Conservation (phyloP, 2,113 vertebrate species). For the Calidris pygmaea region DNA sequence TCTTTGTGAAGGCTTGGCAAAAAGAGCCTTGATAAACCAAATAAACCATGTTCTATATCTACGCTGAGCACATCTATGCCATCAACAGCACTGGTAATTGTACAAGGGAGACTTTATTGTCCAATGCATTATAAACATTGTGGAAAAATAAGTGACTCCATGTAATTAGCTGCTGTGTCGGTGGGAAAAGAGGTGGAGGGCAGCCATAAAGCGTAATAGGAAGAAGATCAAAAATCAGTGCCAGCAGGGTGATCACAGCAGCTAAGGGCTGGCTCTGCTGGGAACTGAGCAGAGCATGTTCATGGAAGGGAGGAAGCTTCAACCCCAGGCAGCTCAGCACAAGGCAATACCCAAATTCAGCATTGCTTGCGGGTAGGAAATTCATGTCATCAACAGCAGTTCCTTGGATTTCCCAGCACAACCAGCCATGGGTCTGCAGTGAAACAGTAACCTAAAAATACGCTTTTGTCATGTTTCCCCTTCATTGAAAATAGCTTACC, state of each 20-base stretch:
- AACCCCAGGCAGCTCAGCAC: background rate
- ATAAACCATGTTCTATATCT: background rate
- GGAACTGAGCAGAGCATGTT: background rate
- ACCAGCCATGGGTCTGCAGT: background rate
- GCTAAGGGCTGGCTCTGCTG: background rate
- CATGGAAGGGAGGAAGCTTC: background rate
- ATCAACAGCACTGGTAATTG: background rate
- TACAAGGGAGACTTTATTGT: background rate
- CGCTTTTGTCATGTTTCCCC: background rate
- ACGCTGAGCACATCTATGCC: background rate
- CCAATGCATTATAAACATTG: background rate
- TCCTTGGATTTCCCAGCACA: background rate
- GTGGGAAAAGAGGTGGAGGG: background rate
- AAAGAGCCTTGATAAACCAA: background rate
- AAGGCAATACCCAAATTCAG: background rate
- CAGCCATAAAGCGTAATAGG: background rate
- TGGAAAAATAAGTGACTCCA: background rate
- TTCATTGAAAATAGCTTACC: background rate
- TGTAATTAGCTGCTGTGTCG: background rate
- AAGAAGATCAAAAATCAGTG: background rate
- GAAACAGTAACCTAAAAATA: background rate
- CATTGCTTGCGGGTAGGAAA: background rate
- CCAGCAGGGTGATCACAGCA: background rate
- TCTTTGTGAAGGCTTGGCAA: background rate
- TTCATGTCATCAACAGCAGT: background rate